Conservation (phyloP, 2,888 invertebrate genomes). For the Acronicta psi region DNA sequence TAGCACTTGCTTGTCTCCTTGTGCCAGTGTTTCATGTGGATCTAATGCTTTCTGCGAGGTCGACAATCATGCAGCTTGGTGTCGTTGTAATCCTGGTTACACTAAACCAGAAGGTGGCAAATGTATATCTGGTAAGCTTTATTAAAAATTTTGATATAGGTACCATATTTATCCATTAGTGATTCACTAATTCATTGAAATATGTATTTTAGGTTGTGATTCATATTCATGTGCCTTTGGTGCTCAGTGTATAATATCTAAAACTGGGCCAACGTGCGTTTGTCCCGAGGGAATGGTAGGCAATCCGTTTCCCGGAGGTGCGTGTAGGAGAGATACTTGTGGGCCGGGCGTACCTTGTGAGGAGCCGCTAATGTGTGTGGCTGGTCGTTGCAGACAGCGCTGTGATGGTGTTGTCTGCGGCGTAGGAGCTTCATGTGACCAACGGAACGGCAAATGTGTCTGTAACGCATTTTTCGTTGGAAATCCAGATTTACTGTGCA, state of each 20-base stretch:
- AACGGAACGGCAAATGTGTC: constrained; percentile 93
- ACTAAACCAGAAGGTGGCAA: constrained; percentile 93
- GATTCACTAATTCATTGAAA: neutral
- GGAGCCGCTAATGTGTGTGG: constrained; percentile 94
- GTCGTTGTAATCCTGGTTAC: constrained; percentile 95
- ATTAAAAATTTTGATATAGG: neutral
- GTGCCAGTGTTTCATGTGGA: constrained; percentile 93
- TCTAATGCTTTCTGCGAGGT: constrained; percentile 96
- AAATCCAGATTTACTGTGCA: constrained; percentile 96
- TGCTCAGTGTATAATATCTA: constrained; percentile 95
- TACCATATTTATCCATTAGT: no score
- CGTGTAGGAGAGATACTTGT: constrained; percentile 94
- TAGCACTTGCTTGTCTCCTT: constrained; percentile 94
- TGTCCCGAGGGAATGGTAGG: constrained; percentile 96
- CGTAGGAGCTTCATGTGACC: constrained; percentile 95
- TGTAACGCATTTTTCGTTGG: constrained; percentile 96
- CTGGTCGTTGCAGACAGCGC: constrained; percentile 96
- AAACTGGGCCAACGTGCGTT: constrained; percentile 95
- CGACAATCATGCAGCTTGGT: constrained; percentile 96
- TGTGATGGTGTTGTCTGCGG: constrained; percentile 96
- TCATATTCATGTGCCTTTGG: constrained; percentile 94
- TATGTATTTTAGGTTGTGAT: constrained; percentile 90
- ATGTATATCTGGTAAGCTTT: constrained; percentile 92
- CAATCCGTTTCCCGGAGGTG: constrained; percentile 97
- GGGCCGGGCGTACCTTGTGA: constrained; percentile 93